Conservation (phyloP, 1,140 invertebrate species). For the Ectropis grisescens region DNA sequence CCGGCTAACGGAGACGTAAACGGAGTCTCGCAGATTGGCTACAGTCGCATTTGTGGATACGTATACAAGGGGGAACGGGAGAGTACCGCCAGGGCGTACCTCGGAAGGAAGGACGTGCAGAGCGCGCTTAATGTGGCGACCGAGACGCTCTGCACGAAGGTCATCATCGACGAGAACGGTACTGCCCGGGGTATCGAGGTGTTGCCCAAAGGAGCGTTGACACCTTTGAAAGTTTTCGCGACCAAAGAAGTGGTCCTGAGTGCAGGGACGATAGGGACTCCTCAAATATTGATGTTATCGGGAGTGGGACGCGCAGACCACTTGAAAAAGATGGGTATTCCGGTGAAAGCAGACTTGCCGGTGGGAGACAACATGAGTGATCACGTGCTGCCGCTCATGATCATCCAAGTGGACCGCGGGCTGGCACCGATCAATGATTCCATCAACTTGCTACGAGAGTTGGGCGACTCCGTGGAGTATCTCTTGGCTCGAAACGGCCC, state of each 20-base stretch:
- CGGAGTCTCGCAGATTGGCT: slow-evolving; percentile 69
- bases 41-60: slow-evolving; percentile 32
- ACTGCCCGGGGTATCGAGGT: slow-evolving; percentile 74
- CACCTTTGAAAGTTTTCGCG: slow-evolving; percentile 45
- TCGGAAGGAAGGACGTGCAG: slow-evolving; percentile 56
- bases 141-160: slow-evolving; percentile 75
- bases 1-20: slow-evolving; percentile 68
- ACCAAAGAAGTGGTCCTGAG: slow-evolving; percentile 80
- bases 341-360: slow-evolving; percentile 72
- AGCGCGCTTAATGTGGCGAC: slow-evolving; percentile 78
- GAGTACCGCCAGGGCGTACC: slow-evolving; percentile 27
- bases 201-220: neutral
- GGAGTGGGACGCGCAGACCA: slow-evolving; percentile 59
- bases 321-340: slow-evolving; percentile 61
- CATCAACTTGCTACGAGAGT: slow-evolving; percentile 61
- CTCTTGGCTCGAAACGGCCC: slow-evolving; percentile 37
- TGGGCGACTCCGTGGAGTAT: slow-evolving; percentile 36
- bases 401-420: slow-evolving; percentile 50
- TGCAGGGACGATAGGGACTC: slow-evolving; percentile 78
- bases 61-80: slow-evolving; percentile 26
- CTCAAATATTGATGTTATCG: slow-evolving; percentile 81
- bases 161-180: slow-evolving; percentile 80
- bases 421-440: slow-evolving; percentile 45
- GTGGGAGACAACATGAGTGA: slow-evolving; percentile 86
- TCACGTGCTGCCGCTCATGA: slow-evolving; percentile 69